Conservation (phyloP, 2,888 invertebrate genomes). For the Geophilus truncorum region DNA sequence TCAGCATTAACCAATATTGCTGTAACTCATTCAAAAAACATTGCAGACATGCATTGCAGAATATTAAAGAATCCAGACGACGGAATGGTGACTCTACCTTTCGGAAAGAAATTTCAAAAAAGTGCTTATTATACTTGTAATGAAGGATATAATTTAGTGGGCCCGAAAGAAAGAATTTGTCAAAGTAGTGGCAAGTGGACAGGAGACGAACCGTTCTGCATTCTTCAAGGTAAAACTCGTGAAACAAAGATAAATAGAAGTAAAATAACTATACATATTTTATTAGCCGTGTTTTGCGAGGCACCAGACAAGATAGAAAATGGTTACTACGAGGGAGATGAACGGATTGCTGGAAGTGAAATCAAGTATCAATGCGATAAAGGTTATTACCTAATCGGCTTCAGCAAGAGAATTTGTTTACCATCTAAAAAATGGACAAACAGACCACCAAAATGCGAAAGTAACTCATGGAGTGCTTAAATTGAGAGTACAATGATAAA, state of each 20-base stretch:
- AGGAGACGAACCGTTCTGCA: not conserved
- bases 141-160: not conserved
- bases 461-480: not conserved
- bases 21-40: not conserved
- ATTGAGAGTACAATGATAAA: too few species aligned
- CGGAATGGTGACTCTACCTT: not conserved
- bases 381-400: not conserved
- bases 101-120: not conserved
- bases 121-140: not conserved
- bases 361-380: not conserved
- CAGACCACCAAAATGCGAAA: not conserved
- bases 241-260: not conserved
- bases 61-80: not conserved
- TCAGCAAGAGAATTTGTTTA: not conserved
- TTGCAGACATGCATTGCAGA: not conserved
- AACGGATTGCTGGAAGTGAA: not conserved
- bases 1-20: not conserved
- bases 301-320: not conserved
- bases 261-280: not conserved
- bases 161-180: not conserved
- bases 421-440: not conserved
- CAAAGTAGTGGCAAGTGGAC: not conserved
- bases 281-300: not conserved
- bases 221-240: not conserved
- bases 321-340: not conserved